These are phyloP conservation scores for Phymastichus coffea DNA, from an alignment of 1,140 invertebrate species.

Conservation along the genomic window DNA sequence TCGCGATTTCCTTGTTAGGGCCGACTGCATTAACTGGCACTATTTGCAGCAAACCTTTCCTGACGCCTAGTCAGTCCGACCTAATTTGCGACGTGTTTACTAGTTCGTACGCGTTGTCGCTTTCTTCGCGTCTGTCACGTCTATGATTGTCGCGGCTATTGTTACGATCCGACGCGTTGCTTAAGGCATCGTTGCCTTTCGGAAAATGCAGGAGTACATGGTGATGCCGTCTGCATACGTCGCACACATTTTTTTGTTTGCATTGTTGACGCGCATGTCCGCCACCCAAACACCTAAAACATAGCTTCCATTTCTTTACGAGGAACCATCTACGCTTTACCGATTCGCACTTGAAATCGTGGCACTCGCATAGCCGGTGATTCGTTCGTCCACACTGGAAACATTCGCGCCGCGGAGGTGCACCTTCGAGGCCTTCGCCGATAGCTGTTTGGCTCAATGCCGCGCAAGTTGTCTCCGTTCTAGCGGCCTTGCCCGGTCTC, in stretches of 20 bases:
- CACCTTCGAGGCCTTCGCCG: no score
- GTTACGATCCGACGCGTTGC: neutral
- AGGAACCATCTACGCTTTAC: neutral
- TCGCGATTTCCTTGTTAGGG: neutral
- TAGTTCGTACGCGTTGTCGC: neutral
- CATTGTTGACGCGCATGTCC: no score
- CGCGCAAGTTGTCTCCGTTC: no score
- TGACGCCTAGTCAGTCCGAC: neutral
- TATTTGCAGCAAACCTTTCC: slow-evolving; percentile 17
- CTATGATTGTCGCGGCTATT: neutral
- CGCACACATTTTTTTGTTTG: slow-evolving; percentile 5
- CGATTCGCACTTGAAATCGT: neutral
- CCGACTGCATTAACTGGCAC: slow-evolving; percentile 16
- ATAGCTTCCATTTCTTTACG: neutral
- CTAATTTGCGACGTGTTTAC: no score
- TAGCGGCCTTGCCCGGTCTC: no score
- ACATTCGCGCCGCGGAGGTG: no score
- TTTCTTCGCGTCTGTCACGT: neutral
- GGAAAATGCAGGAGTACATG: neutral
- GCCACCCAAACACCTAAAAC: neutral
- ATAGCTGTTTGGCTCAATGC: no score
- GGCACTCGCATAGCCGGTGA: neutral
- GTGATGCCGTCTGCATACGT: neutral
- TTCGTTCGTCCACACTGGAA: neutral
- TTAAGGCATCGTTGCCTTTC: no score